Percentiles rank a stretch among this genome's conserved stretches.
phyloP scores from a whole-genome alignment of 2,797 vertebrate genomes.

The Prunella strophiata region DNA sequence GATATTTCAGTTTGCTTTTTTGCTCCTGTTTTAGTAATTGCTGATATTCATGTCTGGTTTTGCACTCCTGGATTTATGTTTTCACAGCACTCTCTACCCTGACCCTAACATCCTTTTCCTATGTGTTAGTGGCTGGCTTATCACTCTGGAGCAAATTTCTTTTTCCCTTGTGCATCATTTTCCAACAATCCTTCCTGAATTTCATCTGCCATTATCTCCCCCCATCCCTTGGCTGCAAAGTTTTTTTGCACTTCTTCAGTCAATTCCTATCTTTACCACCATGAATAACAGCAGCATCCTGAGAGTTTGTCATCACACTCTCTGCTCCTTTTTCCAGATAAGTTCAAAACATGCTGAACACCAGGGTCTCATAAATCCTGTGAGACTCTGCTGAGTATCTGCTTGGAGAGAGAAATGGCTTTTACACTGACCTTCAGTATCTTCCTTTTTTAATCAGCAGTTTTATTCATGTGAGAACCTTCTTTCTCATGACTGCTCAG shows the following conservation, averaged over 20 bases:
- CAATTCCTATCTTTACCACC: neutral
- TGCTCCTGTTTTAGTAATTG: neutral
- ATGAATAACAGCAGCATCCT: neutral
- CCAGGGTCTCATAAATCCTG: neutral
- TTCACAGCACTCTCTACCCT: neutral
- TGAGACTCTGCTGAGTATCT: neutral
- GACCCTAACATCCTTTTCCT: neutral
- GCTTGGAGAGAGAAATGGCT: neutral
- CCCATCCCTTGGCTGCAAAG: neutral
- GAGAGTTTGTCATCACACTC: constrained; percentile 22
- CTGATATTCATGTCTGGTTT: neutral
- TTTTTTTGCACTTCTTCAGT: neutral
- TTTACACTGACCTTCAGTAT: neutral
- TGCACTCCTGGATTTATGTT: neutral
- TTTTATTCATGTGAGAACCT: neutral
- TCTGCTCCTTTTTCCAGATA: neutral
- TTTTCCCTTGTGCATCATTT: constrained; percentile 9
- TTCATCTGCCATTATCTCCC: constrained; percentile 39
- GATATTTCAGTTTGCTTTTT: neutral
- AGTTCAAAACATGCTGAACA: neutral
- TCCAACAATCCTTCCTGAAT: neutral
- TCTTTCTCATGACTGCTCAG: neutral
- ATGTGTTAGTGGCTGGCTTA: neutral
- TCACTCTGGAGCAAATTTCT: neutral
- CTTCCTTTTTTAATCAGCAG: neutral